Percentiles rank a stretch among this genome's conserved stretches.
phyloP scores from a whole-genome alignment of 2,113 vertebrate genomes.

The Eclectus roratus region DNA sequence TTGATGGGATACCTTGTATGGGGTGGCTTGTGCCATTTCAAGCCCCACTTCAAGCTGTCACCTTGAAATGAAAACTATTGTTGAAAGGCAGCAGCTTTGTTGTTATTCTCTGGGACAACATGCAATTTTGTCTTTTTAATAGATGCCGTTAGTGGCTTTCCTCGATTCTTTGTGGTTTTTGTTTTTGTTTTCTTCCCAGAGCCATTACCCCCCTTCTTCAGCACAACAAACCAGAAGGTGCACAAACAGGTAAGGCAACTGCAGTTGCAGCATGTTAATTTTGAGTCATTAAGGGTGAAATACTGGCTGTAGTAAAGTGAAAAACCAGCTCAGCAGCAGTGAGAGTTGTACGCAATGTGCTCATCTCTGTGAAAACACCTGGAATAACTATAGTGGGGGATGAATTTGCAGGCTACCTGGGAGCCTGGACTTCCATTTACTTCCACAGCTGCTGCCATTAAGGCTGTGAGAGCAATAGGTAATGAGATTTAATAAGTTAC shows the following conservation, averaged over 20 bases:
- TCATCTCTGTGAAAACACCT: neutral
- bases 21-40: neutral
- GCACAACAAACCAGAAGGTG: neutral
- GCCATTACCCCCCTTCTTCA: neutral
- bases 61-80: neutral
- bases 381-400: neutral
- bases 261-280: neutral
- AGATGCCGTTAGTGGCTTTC: neutral
- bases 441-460: neutral
- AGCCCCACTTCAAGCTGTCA: neutral
- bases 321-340: neutral
- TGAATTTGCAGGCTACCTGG: neutral
- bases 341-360: neutral
- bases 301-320: neutral
- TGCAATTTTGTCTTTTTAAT: neutral
- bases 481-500: neutral
- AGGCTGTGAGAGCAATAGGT: neutral
- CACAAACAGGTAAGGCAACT: constrained; percentile 40
- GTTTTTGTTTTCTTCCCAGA: constrained; percentile 33
- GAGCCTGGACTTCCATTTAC: neutral
- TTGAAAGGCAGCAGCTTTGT: neutral
- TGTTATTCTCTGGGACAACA: neutral
- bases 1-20: neutral
- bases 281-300: neutral
- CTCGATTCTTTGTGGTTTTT: constrained; percentile 10